These are phyloP conservation scores for Xylocampa areola DNA, from an alignment of 2,888 invertebrate species.

Conservation along the genomic window DNA sequence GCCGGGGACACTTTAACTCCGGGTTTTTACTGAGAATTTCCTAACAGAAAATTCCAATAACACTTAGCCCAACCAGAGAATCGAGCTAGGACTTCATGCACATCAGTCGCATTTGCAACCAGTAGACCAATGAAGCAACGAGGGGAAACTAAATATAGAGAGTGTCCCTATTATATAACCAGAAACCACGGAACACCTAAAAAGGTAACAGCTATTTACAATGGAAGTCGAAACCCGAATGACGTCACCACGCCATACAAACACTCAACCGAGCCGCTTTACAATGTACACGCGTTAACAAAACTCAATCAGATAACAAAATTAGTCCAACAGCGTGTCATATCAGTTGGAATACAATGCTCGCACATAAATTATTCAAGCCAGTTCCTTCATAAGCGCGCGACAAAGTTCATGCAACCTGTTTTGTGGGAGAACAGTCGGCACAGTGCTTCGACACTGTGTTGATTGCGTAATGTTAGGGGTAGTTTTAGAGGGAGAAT, in stretches of 20 bases:
- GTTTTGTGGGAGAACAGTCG: slow-evolving; percentile 24
- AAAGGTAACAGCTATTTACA: slow-evolving; percentile 19
- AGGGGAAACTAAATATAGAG: too few species aligned
- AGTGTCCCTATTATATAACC: neutral
- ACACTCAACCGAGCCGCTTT: slow-evolving; percentile 8
- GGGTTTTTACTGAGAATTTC: too few species aligned
- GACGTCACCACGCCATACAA: slow-evolving; percentile 41
- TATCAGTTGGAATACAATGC: slow-evolving; percentile 52
- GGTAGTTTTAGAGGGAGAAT: slow-evolving; percentile 20
- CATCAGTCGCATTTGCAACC: too few species aligned
- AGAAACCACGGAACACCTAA: neutral
- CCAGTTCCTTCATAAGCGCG: slow-evolving; percentile 26
- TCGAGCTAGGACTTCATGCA: too few species aligned
- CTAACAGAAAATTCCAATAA: too few species aligned
- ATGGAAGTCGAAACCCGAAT: slow-evolving; percentile 6
- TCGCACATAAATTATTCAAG: slow-evolving; percentile 51
- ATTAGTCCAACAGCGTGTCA: slow-evolving; percentile 45
- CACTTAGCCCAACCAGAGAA: too few species aligned
- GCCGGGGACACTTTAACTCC: too few species aligned
- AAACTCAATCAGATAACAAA: slow-evolving; percentile 49
- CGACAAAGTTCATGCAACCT: slow-evolving; percentile 46
- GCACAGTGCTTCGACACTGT: slow-evolving; percentile 32
- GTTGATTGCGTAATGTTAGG: slow-evolving; percentile 17
- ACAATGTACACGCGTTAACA: slow-evolving; percentile 39
- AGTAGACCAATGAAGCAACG: too few species aligned